These are phyloP conservation scores for Myzus persicae DNA, from an alignment of 1,140 invertebrate species.

Conservation along the genomic window DNA sequence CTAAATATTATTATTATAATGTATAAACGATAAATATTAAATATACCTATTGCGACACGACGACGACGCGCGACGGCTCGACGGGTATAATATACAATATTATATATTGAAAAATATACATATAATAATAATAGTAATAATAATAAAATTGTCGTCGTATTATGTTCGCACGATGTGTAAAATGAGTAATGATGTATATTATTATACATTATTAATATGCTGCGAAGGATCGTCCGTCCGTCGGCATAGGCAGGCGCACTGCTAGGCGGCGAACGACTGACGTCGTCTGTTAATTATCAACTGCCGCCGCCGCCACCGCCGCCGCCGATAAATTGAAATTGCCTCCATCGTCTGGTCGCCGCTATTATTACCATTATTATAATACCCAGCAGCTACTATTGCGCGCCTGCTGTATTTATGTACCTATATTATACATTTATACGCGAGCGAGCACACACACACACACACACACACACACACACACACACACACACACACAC, in stretches of 20 bases:
- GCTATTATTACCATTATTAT: slow-evolving; percentile 31
- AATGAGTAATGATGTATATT: not conserved
- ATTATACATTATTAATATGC: not conserved
- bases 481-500: not conserved
- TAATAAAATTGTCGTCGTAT: not conserved
- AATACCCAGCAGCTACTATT: slow-evolving; percentile 30
- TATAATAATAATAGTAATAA: not conserved
- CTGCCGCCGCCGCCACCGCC: not conserved
- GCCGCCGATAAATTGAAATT: slow-evolving; percentile 49
- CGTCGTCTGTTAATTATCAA: slow-evolving; percentile 46
- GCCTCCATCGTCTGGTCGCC: slow-evolving; percentile 17
- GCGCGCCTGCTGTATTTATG: not conserved
- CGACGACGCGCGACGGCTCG: not conserved
- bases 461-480: not conserved
- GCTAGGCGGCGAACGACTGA: not conserved
- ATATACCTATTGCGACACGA: not conserved
- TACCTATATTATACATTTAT: not conserved
- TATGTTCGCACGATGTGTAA: not conserved
- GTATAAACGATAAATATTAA: no score
- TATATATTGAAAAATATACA: slow-evolving; percentile 1
- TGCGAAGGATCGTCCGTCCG: not conserved
- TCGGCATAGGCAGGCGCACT: not conserved
- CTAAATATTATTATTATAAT: not conserved
- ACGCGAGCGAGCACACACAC: not conserved
- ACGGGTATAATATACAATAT: not conserved